Conservation (phyloP, 2,888 invertebrate species). For the Watsonalla binaria region DNA sequence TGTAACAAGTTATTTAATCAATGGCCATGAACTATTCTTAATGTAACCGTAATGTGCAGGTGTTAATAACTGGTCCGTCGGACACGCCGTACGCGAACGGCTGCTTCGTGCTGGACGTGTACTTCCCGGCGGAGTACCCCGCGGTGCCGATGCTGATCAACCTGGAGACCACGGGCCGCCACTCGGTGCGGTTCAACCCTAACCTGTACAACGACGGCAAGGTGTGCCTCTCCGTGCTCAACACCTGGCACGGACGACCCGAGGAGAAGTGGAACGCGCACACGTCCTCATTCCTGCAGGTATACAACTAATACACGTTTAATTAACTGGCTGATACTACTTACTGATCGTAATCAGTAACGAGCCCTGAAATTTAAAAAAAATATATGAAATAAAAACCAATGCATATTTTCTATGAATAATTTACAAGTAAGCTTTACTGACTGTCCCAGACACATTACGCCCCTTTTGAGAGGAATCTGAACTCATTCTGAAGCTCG, state of each 20-base stretch:
- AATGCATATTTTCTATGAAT: too few relatives aligned
- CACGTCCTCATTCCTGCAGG: constrained; percentile 94
- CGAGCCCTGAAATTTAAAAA: too few relatives aligned
- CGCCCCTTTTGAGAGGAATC: too few relatives aligned
- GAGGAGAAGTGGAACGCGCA: constrained; percentile 99
- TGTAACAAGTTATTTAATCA: too few relatives aligned
- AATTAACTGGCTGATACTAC: neutral
- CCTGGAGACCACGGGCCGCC: constrained; percentile 92
- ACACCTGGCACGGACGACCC: constrained; percentile 97
- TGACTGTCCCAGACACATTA: too few relatives aligned
- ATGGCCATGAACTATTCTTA: neutral
- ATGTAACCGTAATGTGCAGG: constrained; percentile 63
- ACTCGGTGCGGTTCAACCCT: constrained; percentile 94
- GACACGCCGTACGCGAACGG: constrained; percentile 96
- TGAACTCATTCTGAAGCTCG: too few relatives aligned
- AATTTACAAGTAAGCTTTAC: too few relatives aligned
- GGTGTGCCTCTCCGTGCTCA: constrained; percentile 93
- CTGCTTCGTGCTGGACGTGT: constrained; percentile 94
- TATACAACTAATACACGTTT: constrained; percentile 19
- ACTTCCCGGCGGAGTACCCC: constrained; percentile 91
- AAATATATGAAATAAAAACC: too few relatives aligned
- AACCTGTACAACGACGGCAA: constrained; percentile 97
- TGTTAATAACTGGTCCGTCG: constrained; percentile 93
- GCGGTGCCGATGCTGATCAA: constrained; percentile 94
- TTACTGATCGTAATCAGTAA: too few relatives aligned